Conservation (phyloP, 2,888 invertebrate species). For the Gibbula magus region DNA sequence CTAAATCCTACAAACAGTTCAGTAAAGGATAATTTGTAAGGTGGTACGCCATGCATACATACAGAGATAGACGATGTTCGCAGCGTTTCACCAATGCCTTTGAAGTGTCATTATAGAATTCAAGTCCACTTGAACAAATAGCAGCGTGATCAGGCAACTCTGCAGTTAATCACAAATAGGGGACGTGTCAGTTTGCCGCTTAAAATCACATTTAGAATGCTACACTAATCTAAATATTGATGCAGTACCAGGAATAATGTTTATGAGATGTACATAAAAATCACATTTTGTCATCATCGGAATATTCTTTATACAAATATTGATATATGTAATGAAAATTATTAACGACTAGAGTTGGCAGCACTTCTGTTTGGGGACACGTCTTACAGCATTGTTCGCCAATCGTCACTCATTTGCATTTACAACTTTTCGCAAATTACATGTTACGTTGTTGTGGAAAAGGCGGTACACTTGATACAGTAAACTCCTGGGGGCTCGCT, state of each 20-base stretch:
- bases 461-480: background rate
- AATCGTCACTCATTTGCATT: slow-evolving; percentile 1
- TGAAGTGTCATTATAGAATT: too few relatives aligned
- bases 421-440: background rate
- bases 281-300: background rate
- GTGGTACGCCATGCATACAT: background rate
- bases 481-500: too few relatives aligned
- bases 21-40: background rate
- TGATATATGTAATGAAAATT: background rate
- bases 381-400: background rate
- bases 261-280: slow-evolving; percentile 1
- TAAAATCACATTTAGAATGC: background rate
- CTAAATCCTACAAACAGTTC: background rate
- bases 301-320: background rate
- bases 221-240: background rate
- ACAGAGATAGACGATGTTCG: too few relatives aligned
- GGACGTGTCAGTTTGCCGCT: background rate
- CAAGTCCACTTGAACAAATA: too few relatives aligned
- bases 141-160: too few relatives aligned
- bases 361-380: background rate
- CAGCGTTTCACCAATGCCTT: too few relatives aligned
- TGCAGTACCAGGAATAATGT: background rate
- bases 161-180: background rate
- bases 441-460: background rate
- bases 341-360: background rate